phyloP scores from a whole-genome alignment of 2,113 vertebrate species.

The Vicugna pacos region DNA sequence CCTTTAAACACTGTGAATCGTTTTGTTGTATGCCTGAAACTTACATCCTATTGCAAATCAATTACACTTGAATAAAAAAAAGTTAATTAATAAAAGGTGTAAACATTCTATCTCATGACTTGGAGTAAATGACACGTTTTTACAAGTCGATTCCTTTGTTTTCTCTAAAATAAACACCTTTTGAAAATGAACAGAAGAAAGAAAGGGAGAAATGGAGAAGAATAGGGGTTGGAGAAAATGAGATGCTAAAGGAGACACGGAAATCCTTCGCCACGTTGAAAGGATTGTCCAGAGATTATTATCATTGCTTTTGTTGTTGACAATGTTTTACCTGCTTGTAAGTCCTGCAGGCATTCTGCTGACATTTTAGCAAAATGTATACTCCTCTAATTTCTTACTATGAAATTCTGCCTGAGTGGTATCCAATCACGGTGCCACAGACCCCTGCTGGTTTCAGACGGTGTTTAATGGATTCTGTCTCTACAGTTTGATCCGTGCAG shows the following conservation, averaged over 20 bases:
- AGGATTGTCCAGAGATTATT: not conserved
- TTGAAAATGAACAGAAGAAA: not conserved
- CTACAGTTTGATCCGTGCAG: constrained; percentile 56
- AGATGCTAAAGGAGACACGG: not conserved
- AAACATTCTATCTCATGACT: not conserved
- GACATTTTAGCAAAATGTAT: not conserved
- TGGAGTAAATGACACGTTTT: not conserved
- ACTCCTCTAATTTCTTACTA: constrained; percentile 44
- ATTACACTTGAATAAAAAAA: not conserved
- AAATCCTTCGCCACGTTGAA: constrained; percentile 24
- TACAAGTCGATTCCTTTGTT: not conserved
- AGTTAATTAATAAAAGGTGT: not conserved
- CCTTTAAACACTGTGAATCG: not conserved
- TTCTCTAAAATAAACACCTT: not conserved
- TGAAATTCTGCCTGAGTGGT: constrained; percentile 41
- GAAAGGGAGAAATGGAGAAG: not conserved
- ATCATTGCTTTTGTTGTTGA: not conserved
- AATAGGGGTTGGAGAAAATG: not conserved
- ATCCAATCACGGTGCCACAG: constrained; percentile 41
- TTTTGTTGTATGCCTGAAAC: not conserved
- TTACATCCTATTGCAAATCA: not conserved
- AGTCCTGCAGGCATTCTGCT: not conserved
- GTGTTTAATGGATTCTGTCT: constrained; percentile 72
- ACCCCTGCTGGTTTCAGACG: constrained; percentile 8
- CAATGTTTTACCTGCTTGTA: not conserved